These are phyloP conservation scores for Halcyon malimbica DNA, from an alignment of 2,113 vertebrate genomes.

Conservation along the genomic window DNA sequence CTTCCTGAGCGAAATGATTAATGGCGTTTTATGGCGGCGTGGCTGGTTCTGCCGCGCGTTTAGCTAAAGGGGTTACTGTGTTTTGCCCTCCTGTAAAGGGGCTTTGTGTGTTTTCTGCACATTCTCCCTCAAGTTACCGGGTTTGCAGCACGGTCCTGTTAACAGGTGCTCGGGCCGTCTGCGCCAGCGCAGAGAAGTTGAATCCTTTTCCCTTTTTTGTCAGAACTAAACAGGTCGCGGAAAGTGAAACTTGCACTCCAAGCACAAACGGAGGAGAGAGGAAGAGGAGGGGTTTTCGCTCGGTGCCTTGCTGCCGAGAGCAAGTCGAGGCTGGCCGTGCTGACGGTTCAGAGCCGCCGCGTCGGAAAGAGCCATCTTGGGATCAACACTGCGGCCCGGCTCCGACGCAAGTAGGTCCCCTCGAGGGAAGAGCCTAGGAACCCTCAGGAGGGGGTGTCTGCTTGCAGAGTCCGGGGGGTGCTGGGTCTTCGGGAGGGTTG, in stretches of 20 bases:
- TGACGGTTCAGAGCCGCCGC: not conserved
- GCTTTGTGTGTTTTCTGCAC: not conserved
- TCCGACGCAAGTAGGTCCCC: not conserved
- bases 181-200: not conserved
- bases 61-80: not conserved
- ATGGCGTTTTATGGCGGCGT: not conserved
- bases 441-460: not conserved
- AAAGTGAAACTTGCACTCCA: not conserved
- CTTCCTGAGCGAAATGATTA: conserved; percentile 3
- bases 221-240: not conserved
- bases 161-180: not conserved
- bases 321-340: not conserved
- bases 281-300: not conserved
- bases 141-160: not conserved
- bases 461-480: not conserved
- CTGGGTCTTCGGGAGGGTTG: not conserved
- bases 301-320: not conserved
- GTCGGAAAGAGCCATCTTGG: not conserved
- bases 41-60: not conserved
- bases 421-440: not conserved
- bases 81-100: not conserved
- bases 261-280: not conserved
- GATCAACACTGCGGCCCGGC: not conserved
- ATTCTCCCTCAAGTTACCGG: not conserved
- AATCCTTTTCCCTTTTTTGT: not conserved